Percentiles rank a stretch among this genome's conserved stretches.
These are phyloP conservation scores for Falco berigora DNA, from an alignment of 2,797 vertebrate species.

Conservation along the genomic window DNA sequence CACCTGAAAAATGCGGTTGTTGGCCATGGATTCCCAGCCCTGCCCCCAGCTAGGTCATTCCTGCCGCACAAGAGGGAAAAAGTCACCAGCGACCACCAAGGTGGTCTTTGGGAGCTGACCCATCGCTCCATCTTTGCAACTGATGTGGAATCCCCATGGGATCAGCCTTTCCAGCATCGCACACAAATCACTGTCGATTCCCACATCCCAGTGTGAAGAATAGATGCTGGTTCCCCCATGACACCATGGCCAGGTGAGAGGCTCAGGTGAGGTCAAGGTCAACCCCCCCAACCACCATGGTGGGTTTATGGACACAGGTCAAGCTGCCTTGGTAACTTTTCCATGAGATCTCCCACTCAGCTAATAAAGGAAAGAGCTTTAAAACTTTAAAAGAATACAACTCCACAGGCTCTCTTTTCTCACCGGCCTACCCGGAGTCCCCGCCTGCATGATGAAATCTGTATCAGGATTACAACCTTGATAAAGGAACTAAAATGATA, in stretches of 20 bases:
- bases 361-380: neutral
- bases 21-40: neutral
- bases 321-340: neutral
- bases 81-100: neutral
- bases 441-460: neutral
- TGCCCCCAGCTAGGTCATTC: neutral
- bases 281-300: neutral
- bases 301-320: neutral
- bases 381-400: neutral
- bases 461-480: neutral
- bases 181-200: neutral
- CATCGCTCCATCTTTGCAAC: neutral
- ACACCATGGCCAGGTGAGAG: neutral
- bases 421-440: too few relatives aligned
- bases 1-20: neutral
- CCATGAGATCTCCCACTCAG: neutral
- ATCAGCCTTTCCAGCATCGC: neutral
- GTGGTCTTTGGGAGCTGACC: neutral
- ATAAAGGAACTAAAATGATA: neutral
- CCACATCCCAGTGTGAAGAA: neutral
- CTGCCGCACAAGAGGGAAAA: neutral
- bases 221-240: neutral
- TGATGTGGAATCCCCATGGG: fast-evolving
- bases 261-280: neutral
- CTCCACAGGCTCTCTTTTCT: neutral